Evolutionary conservation across 2,113 vertebrate species (phyloP), one percentile per base, ranked within the genome.

Genomic region (Lepisosteus osseus): DNA sequence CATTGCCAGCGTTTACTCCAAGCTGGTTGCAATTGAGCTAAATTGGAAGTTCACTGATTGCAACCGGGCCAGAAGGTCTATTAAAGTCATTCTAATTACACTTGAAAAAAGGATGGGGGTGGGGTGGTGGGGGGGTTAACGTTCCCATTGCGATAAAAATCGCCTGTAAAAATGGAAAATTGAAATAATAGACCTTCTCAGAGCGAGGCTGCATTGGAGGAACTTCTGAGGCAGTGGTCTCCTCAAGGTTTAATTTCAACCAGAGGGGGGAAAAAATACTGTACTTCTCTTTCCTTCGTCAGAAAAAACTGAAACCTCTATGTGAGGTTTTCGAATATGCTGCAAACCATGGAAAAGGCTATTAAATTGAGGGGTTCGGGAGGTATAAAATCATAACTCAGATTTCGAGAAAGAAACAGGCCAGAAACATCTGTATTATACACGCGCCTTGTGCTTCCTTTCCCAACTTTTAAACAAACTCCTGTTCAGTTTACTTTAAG

Each of bases 11-110:
- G 72, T 78, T 87, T 78, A 80, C 56, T 69, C 43, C 77, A 87
- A 82, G 85, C 85, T 89, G 86, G 79, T 83, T 84, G 86, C 83
- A 86, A 87, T 88, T 79, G 80, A 80, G 73, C 69, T 73, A 66
- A 75, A 79, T 79, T 80, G 81, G 85, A 89, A 85, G 87, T 85
- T 85, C 66, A 66, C 83, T 86, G 83, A 86, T 87, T 88, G 78
- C 86, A 83, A 78, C 76, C 72, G 81, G 71, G 83, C 80, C 75
- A 57, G 68, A 84, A 81, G 80, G 68, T 79, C 80, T 78, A 86
- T 88, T 88, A 84, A 86, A 82, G 42, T 84, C 80, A 86, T 88
- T 79, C 82, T 80, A 86, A 85, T 85, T 71, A 66, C 79, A 68
- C 88, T 87, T 85, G 83, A 81, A 72, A 78, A 45, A 67, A 42